Evolutionary conservation across 2,888 invertebrate species (phyloP), one percentile per base, ranked within the genome.

Genomic region (Pristionchus arcanus): DNA sequence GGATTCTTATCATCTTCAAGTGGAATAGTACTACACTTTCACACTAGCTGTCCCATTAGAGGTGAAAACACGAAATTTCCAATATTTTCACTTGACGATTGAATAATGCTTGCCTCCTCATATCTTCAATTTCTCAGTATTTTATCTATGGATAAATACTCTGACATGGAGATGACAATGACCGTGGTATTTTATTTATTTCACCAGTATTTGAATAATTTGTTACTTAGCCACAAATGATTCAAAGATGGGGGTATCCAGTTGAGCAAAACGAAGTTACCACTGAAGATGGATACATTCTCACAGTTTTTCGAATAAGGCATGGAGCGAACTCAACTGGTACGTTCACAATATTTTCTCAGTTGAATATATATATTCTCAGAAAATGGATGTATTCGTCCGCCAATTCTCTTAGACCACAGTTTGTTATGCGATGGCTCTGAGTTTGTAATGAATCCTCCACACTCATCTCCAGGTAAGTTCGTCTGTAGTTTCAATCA

Each of bases 281-380:
- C 21, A 85, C 85, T 31, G 34, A 85, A 59, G 85, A 85, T 59
- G 85, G 59, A 16, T 85, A 85, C 85, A 85, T 85, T 34, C 85
- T 85, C 34, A 49, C 9, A 3, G 13, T 85, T 15, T 63, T 59
- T 85, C 31, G 85, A 25, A 85, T 85, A 15, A 25, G 28, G 15
- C 81, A 81, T 16, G 81, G 81, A 3, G 25, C 21, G 21, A 74
- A 74, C 37, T 37, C 74, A 7, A 21, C 37, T 42, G 74, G 74
- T 74, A 21, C 7, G 31, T 21, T 28, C 11, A 13, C 21, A 21
- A 42, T 74, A 5, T 37, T 31, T 37, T 11, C 11, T 16, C 21
- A 19, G 3, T 34, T 16, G 34, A 19, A 9, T 11, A 25, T 13
- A 9, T 11, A 25, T 13, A 34, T 16, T 74, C 74, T 31, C 37